Percentiles rank a stretch among this genome's conserved stretches.
phyloP scores from a whole-genome alignment of 2,888 invertebrate genomes.

The Nemoura dubitans region DNA sequence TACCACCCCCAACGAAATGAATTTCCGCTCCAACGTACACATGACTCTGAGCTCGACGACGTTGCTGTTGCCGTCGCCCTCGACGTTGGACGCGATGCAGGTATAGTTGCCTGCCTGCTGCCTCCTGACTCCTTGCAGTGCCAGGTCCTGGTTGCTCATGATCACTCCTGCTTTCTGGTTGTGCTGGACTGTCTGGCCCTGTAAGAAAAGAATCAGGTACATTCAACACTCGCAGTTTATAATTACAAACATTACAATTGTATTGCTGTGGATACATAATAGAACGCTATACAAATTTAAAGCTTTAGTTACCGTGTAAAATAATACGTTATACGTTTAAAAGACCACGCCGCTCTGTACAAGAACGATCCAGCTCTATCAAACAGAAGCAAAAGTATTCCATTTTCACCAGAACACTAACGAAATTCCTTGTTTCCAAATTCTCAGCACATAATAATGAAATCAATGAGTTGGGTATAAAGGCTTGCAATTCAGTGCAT shows the following conservation, averaged over 20 bases:
- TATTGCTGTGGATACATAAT: too few species aligned
- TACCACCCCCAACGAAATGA: too few species aligned
- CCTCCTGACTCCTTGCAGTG: constrained; percentile 80
- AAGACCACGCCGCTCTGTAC: not conserved
- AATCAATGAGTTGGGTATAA: constrained; percentile 4
- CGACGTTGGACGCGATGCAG: constrained; percentile 90
- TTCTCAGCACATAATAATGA: constrained; percentile 12
- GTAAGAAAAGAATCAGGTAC: constrained; percentile 53
- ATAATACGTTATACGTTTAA: not conserved
- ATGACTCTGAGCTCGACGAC: constrained; percentile 84
- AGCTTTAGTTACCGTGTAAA: not conserved
- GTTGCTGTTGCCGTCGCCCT: constrained; percentile 88
- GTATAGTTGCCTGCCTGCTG: constrained; percentile 87
- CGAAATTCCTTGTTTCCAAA: not conserved
- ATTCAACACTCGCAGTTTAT: too few species aligned
- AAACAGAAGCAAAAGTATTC: not conserved
- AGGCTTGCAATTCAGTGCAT: not conserved
- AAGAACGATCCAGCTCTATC: not conserved
- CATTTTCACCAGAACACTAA: not conserved
- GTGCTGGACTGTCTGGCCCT: constrained; percentile 87
- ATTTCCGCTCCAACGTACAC: constrained; percentile 86
- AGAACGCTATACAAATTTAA: too few species aligned
- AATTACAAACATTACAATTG: too few species aligned
- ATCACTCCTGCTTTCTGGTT: constrained; percentile 88
- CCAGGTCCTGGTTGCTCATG: constrained; percentile 83